A percentile compares a stretch with the other conserved stretches of the same genome.
These are phyloP conservation scores for Oegoconia quadripuncta DNA, from an alignment of 2,888 invertebrate species.

Conservation along the genomic window DNA sequence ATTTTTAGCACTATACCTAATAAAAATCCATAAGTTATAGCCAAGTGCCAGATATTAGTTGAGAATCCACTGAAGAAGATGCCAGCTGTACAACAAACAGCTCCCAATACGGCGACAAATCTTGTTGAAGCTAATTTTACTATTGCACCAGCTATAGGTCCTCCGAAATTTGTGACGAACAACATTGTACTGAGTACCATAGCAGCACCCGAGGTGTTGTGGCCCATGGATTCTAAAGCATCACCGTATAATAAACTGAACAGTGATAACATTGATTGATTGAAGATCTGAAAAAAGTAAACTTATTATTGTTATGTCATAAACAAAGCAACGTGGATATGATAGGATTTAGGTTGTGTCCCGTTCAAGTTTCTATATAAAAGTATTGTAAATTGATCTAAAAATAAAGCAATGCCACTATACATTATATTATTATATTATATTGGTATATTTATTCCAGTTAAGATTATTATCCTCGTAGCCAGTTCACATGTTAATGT, in stretches of 20 bases:
- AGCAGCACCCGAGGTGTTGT: constrained; percentile 82
- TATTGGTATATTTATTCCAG: no score
- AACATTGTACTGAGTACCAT: constrained; percentile 84
- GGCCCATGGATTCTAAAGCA: constrained; percentile 80
- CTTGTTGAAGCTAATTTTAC: constrained; percentile 72
- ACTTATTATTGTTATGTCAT: neutral
- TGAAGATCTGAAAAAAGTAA: constrained; percentile 78
- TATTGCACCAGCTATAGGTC: constrained; percentile 84
- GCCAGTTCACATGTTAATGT: no score
- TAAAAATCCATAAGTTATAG: constrained; percentile 65
- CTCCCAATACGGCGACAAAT: constrained; percentile 62
- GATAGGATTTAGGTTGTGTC: no score
- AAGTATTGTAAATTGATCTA: no score
- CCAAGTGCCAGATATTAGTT: constrained; percentile 62
- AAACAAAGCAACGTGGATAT: no score
- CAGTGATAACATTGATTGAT: constrained; percentile 84
- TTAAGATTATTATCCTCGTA: no score
- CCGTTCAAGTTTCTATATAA: no score
- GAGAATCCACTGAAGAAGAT: constrained; percentile 70
- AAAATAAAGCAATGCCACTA: no score
- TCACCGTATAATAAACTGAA: constrained; percentile 85
- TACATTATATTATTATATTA: no score
- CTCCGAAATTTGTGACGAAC: constrained; percentile 81
- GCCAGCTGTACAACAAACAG: constrained; percentile 56
- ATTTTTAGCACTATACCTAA: no score